Evolutionary conservation across 2,113 vertebrate species (phyloP).

Genomic region (Anarrhichthys ocellatus): DNA sequence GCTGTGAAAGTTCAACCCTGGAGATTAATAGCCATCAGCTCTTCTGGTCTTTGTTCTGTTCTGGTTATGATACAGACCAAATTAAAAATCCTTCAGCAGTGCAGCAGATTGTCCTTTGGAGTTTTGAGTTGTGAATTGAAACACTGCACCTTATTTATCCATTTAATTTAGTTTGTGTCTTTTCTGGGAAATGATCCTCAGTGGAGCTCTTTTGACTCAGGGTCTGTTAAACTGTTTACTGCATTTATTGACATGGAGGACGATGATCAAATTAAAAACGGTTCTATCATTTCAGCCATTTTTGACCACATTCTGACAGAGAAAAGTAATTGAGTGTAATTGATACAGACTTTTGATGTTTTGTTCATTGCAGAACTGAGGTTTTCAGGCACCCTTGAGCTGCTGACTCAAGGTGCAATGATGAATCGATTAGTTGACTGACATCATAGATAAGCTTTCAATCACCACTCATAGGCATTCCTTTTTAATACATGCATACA

Average conservation of each 20-base stretch:
- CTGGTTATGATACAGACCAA: slow-evolving; percentile 73
- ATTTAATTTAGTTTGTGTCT: not conserved
- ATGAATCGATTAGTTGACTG: not conserved
- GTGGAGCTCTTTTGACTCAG: not conserved
- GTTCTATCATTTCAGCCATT: not conserved
- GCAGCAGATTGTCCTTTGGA: slow-evolving; percentile 48
- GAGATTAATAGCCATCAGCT: slow-evolving; percentile 76
- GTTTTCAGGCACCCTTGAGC: not conserved
- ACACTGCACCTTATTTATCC: slow-evolving; percentile 11
- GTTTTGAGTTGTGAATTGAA: slow-evolving; percentile 23
- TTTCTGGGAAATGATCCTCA: slow-evolving; percentile 4
- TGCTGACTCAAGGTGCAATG: not conserved
- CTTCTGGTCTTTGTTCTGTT: slow-evolving; percentile 57
- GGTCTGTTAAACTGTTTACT: not conserved
- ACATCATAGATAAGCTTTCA: not conserved
- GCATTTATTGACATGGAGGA: not conserved
- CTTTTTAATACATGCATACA: not conserved
- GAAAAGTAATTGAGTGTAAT: not conserved
- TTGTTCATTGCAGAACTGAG: not conserved
- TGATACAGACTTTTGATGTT: not conserved
- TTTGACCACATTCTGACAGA: not conserved
- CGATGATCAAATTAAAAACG: not conserved
- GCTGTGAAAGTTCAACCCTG: slow-evolving; percentile 64
- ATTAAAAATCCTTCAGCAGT: slow-evolving; percentile 75
- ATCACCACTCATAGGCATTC: not conserved